Conservation (phyloP, 2,888 invertebrate genomes). For the Tipula lateralis region DNA sequence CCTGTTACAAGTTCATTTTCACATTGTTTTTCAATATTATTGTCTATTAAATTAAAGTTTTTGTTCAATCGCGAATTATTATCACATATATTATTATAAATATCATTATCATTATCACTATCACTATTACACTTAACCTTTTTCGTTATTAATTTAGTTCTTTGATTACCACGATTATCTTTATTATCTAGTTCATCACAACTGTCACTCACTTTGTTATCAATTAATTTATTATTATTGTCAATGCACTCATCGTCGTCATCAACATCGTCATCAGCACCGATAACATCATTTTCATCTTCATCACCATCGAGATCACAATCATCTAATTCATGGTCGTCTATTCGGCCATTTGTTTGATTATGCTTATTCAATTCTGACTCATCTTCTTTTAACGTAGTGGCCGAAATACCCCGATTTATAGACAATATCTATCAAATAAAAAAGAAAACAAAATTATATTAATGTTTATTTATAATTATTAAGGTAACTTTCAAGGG, state of each 20-base stretch:
- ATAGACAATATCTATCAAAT: neutral
- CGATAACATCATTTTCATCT: neutral
- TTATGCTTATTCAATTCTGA: neutral
- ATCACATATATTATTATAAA: slow-evolving; percentile 4
- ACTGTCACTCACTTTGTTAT: slow-evolving; percentile 8
- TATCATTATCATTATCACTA: slow-evolving; percentile 4
- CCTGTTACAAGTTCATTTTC: neutral
- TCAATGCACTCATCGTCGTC: slow-evolving; percentile 25
- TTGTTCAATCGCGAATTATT: neutral
- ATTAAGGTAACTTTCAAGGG: no score
- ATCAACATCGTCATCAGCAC: slow-evolving; percentile 9
- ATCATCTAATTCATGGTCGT: neutral
- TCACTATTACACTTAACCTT: neutral
- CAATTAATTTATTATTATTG: neutral
- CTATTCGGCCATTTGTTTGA: neutral
- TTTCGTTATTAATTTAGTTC: neutral
- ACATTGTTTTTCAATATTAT: neutral
- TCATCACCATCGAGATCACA: neutral
- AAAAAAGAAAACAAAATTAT: neutral
- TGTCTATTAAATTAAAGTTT: neutral
- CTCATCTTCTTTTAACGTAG: neutral
- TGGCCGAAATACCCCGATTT: neutral
- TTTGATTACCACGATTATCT: neutral
- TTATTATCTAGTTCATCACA: slow-evolving; percentile 12
- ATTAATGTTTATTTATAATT: neutral